A percentile compares a stretch with the other conserved stretches of the same genome.
Conservation (phyloP, 2,888 invertebrate species). For the Meghimatium bilineatum region DNA sequence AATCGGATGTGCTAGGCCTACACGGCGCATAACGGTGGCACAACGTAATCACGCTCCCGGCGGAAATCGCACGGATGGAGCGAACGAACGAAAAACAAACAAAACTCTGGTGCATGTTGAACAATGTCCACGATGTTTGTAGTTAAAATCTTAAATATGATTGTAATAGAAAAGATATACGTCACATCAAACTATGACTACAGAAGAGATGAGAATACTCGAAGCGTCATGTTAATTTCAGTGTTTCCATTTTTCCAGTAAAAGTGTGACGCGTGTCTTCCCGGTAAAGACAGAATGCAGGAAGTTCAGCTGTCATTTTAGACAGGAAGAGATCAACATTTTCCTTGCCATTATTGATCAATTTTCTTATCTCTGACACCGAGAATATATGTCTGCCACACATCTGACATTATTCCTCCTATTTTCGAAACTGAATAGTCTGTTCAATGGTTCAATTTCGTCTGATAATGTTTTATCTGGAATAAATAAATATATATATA, state of each 20-base stretch:
- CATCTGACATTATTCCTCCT: not conserved
- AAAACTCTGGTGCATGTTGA: no score
- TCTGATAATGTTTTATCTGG: not conserved
- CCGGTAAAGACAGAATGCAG: not conserved
- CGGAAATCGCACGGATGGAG: no score
- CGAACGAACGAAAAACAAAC: no score
- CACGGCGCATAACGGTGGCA: no score
- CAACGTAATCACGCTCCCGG: no score
- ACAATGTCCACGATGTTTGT: no score
- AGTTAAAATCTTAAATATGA: no score
- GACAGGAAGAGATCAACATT: not conserved
- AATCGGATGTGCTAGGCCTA: no score
- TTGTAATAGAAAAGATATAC: no score
- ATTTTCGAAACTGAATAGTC: not conserved
- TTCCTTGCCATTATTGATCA: not conserved
- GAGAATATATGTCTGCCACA: not conserved
- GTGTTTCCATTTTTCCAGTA: not conserved
- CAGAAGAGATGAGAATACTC: not conserved
- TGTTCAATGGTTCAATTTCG: not conserved
- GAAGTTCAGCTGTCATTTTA: not conserved
- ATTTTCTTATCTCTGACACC: not conserved
- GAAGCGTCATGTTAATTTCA: not conserved
- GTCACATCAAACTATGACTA: no score
- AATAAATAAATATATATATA: no score
- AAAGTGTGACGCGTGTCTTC: not conserved